Evolutionary conservation across 2,113 vertebrate genomes (phyloP).

Genomic region (Rallus limicola): DNA sequence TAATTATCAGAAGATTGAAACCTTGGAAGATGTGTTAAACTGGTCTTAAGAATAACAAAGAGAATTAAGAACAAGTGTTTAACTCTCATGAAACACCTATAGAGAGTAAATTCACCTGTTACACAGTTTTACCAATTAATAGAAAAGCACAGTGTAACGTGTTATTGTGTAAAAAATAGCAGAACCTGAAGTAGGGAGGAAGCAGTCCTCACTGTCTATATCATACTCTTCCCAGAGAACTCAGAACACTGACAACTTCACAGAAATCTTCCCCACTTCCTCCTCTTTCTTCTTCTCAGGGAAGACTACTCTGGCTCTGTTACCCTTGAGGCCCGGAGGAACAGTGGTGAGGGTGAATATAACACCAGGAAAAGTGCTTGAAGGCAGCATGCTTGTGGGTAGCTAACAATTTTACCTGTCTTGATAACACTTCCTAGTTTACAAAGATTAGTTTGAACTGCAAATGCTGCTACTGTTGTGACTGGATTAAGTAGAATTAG

Average conservation of each 20-base stretch:
- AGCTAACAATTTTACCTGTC: neutral
- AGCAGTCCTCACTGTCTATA: neutral
- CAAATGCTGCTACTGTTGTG: neutral
- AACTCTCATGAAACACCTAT: neutral
- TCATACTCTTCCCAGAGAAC: neutral
- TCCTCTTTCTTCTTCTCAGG: neutral
- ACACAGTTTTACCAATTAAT: neutral
- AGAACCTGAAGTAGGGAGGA: neutral
- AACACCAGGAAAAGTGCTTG: neutral
- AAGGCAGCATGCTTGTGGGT: neutral
- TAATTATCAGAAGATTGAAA: slow-evolving; percentile 25
- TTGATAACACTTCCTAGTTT: neutral
- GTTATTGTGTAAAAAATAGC: neutral
- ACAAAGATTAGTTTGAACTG: neutral
- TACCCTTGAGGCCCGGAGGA: neutral
- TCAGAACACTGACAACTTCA: neutral
- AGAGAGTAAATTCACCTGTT: neutral
- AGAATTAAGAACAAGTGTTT: neutral
- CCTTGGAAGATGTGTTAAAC: neutral
- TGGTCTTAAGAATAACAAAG: neutral
- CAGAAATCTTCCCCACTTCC: neutral
- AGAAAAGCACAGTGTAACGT: neutral
- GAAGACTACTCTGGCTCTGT: neutral
- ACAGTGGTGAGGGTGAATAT: neutral
- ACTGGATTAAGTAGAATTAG: neutral